These are phyloP conservation scores for Tangachromis dhanisi DNA, from an alignment of 2,113 vertebrate genomes.

Conservation along the genomic window DNA sequence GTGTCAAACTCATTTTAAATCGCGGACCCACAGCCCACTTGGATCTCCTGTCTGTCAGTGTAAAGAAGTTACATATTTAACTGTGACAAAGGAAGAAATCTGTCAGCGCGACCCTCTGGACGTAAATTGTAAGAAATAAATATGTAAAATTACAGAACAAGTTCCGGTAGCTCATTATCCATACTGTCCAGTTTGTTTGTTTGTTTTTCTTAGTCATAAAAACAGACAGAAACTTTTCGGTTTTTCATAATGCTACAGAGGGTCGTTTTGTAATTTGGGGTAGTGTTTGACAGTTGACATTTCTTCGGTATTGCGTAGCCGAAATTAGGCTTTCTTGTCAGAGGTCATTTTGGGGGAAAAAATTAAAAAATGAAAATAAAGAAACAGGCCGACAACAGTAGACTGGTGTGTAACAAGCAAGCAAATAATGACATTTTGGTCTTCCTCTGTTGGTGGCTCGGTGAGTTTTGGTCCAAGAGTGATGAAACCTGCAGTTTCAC, in stretches of 20 bases:
- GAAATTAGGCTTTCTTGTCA: not conserved
- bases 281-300: not conserved
- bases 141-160: not conserved
- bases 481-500: not conserved
- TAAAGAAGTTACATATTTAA: not conserved
- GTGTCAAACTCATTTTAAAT: not conserved
- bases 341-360: not conserved
- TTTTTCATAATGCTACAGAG: not conserved
- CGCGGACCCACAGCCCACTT: not conserved
- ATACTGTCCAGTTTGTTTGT: not conserved
- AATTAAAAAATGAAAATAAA: not conserved
- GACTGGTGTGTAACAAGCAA: not conserved
- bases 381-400: not conserved
- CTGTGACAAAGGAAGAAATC: not conserved
- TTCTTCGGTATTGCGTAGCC: accelerated
- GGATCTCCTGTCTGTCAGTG: not conserved
- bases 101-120: not conserved
- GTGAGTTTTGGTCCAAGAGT: not conserved
- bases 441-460: not conserved
- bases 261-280: accelerated
- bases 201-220: not conserved
- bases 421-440: not conserved
- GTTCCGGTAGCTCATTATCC: not conserved
- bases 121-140: not conserved
- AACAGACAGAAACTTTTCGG: not conserved